A percentile compares a stretch with the other conserved stretches of the same genome.
phyloP scores from a whole-genome alignment of 2,113 vertebrate genomes.

The Thamnaconus septentrionalis region DNA sequence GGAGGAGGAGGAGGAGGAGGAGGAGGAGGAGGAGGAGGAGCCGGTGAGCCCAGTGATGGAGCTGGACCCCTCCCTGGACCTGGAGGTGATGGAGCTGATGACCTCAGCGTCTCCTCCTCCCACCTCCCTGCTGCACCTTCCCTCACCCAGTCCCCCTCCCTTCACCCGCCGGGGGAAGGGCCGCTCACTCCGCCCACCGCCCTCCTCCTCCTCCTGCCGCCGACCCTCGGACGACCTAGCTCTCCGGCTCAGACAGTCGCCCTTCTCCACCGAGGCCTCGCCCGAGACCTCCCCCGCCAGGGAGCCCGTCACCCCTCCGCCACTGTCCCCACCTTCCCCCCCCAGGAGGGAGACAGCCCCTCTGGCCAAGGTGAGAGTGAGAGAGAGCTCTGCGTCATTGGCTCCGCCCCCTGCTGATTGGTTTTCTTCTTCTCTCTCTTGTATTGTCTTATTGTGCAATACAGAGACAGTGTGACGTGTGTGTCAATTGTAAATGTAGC shows the following conservation, averaged over 20 bases:
- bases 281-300: slow-evolving; percentile 72
- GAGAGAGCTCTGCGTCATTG: neutral
- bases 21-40: slow-evolving; percentile 32
- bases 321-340: slow-evolving; percentile 44
- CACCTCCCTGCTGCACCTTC: slow-evolving; percentile 71
- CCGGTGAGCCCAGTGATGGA: slow-evolving; percentile 42
- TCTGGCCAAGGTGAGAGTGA: slow-evolving; percentile 45
- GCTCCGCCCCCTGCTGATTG: too few species aligned
- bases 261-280: slow-evolving; percentile 80
- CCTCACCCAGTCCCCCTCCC: slow-evolving; percentile 64
- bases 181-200: slow-evolving; percentile 54
- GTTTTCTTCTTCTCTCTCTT: too few species aligned
- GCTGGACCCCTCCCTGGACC: slow-evolving; percentile 54
- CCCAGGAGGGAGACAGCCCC: slow-evolving; percentile 37
- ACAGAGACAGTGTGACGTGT: too few species aligned
- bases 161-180: slow-evolving; percentile 65
- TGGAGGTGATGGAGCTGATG: slow-evolving; percentile 67
- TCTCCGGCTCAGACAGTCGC: slow-evolving; percentile 78
- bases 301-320: slow-evolving; percentile 43
- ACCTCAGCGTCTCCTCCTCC: slow-evolving; percentile 41
- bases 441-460: too few species aligned
- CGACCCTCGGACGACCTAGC: slow-evolving; percentile 66
- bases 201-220: slow-evolving; percentile 47
- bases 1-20: slow-evolving; percentile 5
- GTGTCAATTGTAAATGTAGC: too few species aligned